Evolutionary conservation across 2,113 vertebrate genomes (phyloP), one percentile per base, ranked within the genome.

Genomic region (Seriola quinqueradiata): DNA sequence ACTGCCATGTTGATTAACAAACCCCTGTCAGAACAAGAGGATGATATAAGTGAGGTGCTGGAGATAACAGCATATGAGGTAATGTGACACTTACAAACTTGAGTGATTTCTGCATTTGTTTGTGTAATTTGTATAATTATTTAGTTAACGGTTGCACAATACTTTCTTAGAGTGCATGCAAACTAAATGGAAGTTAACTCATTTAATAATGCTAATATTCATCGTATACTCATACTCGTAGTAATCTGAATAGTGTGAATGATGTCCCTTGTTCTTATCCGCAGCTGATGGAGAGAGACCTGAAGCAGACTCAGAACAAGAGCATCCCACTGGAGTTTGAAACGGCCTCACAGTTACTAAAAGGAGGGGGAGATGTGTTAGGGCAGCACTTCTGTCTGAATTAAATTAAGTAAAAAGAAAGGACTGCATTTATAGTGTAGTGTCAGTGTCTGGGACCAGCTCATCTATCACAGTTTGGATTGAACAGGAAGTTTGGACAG

Each of bases 221-320:
- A 21, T 46, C 19, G 28, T 28, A 50, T 19, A 42, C 21, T 5
- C 32, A n/a, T 10, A 42, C 21, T 5, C 17, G 14, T 10, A 3
- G 21, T 55, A 0, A 13, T 73, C 23, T 42, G 5, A 58, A 4
- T 12, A 57, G 9, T 12, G 59, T 46, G 40, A 59, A 38, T 78
- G 63, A 34, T 61, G 54, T 42, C 23, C 12, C 11, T 12, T 76
- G 14, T 73, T 73, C 4, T 59, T 52, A 8, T 75, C 32, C 74
- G 5, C 87, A 99, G 98, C 90, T 99, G 69, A 98, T 99, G 86
- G 97, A 99, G 73, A 93, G 66, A 78, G 96, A 98, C 79, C 84
- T 99, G 84, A 97, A 96, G 80, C 94, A 95, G 91, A 95, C 91
- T 12, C 93, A 92, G 46, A 76, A 28, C 1, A 85, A 89, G 3